Evolutionary conservation across 2,888 invertebrate genomes (phyloP).

Genomic region (Thalpophila matura): DNA sequence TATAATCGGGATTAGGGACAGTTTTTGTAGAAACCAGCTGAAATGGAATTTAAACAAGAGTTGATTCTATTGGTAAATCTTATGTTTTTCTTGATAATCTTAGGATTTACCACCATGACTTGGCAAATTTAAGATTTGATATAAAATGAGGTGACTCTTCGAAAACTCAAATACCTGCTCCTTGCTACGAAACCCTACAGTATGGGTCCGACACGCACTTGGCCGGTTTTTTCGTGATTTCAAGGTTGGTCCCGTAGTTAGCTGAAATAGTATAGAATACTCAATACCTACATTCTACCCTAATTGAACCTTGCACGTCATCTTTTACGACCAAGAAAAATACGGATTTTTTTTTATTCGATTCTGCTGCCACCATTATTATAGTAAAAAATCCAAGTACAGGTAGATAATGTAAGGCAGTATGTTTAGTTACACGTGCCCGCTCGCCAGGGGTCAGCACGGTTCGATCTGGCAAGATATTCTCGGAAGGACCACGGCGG

Average conservation of each 20-base stretch:
- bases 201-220: too few relatives aligned
- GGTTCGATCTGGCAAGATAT: conserved; percentile 37
- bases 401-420: conserved; percentile 20
- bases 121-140: too few relatives aligned
- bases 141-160: too few relatives aligned
- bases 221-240: too few relatives aligned
- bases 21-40: neutral
- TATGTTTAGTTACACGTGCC: conserved; percentile 7
- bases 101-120: neutral
- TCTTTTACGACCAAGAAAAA: neutral
- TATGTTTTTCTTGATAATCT: too few relatives aligned
- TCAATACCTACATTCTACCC: too few relatives aligned
- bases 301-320: too few relatives aligned
- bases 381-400: neutral
- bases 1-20: neutral
- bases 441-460: conserved; percentile 45
- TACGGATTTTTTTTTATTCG: neutral
- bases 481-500: conserved; percentile 64
- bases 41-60: neutral
- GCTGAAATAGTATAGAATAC: too few relatives aligned
- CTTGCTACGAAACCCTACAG: too few relatives aligned
- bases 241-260: too few relatives aligned
- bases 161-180: neutral
- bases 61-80: too few relatives aligned
- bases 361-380: neutral